Base-by-base conservation (phyloP, 1,140 invertebrate species). In the Stegodyphus dumicola region DNA sequence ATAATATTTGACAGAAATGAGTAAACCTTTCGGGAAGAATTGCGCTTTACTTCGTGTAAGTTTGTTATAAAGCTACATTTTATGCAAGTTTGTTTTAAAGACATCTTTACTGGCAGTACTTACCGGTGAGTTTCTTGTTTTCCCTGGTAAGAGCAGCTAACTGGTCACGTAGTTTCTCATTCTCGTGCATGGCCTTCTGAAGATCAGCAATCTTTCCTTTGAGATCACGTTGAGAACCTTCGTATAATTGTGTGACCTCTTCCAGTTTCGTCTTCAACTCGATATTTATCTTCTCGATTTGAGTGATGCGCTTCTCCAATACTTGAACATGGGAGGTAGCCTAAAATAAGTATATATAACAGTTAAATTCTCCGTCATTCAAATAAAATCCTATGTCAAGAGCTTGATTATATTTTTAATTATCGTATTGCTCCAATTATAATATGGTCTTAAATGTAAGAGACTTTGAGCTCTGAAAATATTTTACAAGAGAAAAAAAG, bases 101-200 rank as follows among this genome's bases (percentile, higher is more conserved):
- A 33, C 1, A 33, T 33, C 33, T 33, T 3, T 33, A 33, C 33
- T 33, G 33, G 3, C 3, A 33, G 33, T 33, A 33, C 71, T 90
- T 93, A 93, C 90, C 98, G 6, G 69, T 64, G 0, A 87, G 92
- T 92, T 98, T 98, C 94, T 98, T 98, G 93, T 98, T 98, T 90
- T 99, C 97, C 89, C 97, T 94, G 87, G 93, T 93, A 77, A 99
- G 93, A 88, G 94, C 94, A 89, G 97, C 96, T 92, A 97, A 97
- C 89, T 96, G 93, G 90, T 98, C 97, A 87, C 96, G 94, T 86
- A 96, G 96, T 92, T 98, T 98, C 91, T 99, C 97, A 89, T 98
- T 93, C 91, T 98, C 96, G 89, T 97, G 95, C 80, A 93, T 93
- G 88, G 96, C 92, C 89, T 96, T 95, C 90, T 95, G 94, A 85